Base-by-base conservation (phyloP, 2,888 invertebrate genomes). In the Arctia plantaginis region DNA sequence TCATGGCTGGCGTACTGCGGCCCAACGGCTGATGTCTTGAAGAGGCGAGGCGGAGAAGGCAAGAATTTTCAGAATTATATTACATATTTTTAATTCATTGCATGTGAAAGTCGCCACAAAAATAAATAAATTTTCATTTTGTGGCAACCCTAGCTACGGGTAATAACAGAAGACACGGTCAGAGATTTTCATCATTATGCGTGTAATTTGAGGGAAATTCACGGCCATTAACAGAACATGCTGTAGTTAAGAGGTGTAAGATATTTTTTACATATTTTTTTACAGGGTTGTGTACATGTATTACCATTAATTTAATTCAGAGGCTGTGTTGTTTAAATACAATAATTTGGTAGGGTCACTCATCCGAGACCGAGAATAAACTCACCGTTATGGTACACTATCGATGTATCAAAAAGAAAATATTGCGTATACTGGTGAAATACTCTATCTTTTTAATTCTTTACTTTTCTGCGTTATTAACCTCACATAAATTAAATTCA, bases 161-260 rank as follows among this genome's bases (percentile, higher is more conserved):
- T 62, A 68, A 68, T 74, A 70, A 72, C 59, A 67, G 35, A 73
- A 67, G 67, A 76, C 55, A 67, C 68, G 66, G 65, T 39, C 47
- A 20, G 72, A 66, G 72, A 69, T 75, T 71, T 66, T 69, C 69
- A 59, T 66, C 72, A 72, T 75, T 75, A 65, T 30, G 69, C 33
- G 64, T 35, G 68, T 55, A 72, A 75, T 72, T 75, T 27, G 68
- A 69, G 72, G 55, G 23, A 66, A 72, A 64, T 65, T 23, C 65
- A 44, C 41, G 47, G 30, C 20, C 62, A 70, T 70, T 70, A 70
- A 51, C 44, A 41, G 13, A 41, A 65, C 65, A 47, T 47, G 64
- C 44, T 62, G 62, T 44, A 44, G 62, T n/a, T 70, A 41, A 62
- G 44, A 71, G 18, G 41, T 71, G 44, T 47, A 41, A 68, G 15